Conservation (phyloP, 2,888 invertebrate species). For the Pherbina coryleti region DNA sequence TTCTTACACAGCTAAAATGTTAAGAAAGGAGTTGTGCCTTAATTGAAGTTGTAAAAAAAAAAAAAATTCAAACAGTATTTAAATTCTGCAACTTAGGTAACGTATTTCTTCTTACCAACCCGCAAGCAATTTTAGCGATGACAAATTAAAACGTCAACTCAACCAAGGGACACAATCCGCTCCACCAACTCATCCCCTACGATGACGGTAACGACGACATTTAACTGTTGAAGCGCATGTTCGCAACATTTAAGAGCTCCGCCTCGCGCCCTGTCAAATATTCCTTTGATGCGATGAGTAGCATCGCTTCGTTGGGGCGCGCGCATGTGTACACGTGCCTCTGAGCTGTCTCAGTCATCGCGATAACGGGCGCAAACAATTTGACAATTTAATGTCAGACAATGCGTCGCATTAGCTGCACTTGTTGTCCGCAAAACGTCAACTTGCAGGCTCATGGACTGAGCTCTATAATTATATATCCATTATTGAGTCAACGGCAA, state of each 20-base stretch:
- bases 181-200: no score
- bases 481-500: slow-evolving; percentile 28
- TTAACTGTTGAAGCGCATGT: not conserved
- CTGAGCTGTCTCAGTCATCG: slow-evolving; percentile 12
- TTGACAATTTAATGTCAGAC: slow-evolving; percentile 65
- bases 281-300: not conserved
- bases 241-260: not conserved
- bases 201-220: not conserved
- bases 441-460: slow-evolving; percentile 15
- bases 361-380: slow-evolving; percentile 59
- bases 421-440: slow-evolving; percentile 46
- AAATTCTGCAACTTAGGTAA: no score
- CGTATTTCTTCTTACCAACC: no score
- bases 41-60: no score
- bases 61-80: no score
- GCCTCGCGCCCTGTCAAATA: not conserved
- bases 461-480: slow-evolving; percentile 37
- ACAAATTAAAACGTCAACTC: not conserved
- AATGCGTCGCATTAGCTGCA: slow-evolving; percentile 58
- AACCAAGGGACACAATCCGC: not conserved
- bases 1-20: no score
- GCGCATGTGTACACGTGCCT: slow-evolving; percentile 16
- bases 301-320: not conserved
- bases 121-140: not conserved
- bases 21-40: no score